Evolutionary conservation across 2,888 invertebrate genomes (phyloP), one percentile per base, ranked within the genome.

Genomic region (Rhaphigaster nebulosa): DNA sequence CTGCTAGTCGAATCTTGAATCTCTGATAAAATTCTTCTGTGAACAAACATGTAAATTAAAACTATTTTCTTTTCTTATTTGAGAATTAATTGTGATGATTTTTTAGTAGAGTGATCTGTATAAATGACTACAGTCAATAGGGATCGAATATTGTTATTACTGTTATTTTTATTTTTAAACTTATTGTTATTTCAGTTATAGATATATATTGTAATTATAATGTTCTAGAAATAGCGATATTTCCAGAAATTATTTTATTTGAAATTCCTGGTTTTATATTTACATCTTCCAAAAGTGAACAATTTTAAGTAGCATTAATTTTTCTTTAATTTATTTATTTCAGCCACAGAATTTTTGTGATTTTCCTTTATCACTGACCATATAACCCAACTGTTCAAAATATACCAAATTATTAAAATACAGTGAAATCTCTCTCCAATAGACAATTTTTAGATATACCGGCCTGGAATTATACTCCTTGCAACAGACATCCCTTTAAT

Each of bases 21-120:
- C 18, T 87, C 45, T 76, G 29, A 65, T 65, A 18, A 15, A 34
- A 76, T 76, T 0, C 18, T 23, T 20, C 70, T 38, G n/a, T 60
- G 70, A 38, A 76, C 65, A 65, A 38, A 76, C 38, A 38, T 38
- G 34, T 76, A 38, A 34, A 38, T 76, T 5, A 76, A 76, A 20
- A 76, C 70, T 65, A 38, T 76, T 76, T 76, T 76, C 18, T 20
- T 38, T 76, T 34, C 34, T 15, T 13, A 15, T 52, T 23, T 20
- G 70, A 76, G 70, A 38, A 76, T 76, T 76, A 5, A 23, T 76
- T 76, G 70, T 76, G 70, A 76, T 76, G 70, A 20, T 76, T 76
- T 76, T 76, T 6, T 23, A 76, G 10, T 13, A 29, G 70, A 60
- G 18, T 76, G 70, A 76, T 76, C 34, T 70, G 18, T 76, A 76